A percentile compares a stretch with the other conserved stretches of the same genome.
These are phyloP conservation scores for Coelopa pilipes DNA, from an alignment of 2,888 invertebrate species.

Conservation along the genomic window DNA sequence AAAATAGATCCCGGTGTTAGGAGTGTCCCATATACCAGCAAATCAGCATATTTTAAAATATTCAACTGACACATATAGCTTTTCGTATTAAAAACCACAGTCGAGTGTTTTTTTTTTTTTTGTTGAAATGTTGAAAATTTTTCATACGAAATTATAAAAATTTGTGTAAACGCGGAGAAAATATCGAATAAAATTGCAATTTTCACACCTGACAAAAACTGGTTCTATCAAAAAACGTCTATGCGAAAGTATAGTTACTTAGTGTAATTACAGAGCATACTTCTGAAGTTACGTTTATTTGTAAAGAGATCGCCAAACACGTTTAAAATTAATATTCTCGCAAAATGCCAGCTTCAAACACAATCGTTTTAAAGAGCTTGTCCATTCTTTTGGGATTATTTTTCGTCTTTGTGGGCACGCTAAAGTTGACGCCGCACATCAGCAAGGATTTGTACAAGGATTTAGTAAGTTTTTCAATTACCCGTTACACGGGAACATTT, in stretches of 20 bases:
- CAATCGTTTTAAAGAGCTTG: slow-evolving; percentile 89
- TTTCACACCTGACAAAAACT: slow-evolving; percentile 17
- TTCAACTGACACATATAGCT: slow-evolving; percentile 12
- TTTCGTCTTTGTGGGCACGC: slow-evolving; percentile 93
- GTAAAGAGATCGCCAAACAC: neutral
- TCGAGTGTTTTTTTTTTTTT: slow-evolving; percentile 23
- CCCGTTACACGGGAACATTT: too few species aligned
- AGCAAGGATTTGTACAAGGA: slow-evolving; percentile 97
- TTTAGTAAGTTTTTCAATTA: slow-evolving; percentile 83
- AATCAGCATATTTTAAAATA: neutral
- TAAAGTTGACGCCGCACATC: slow-evolving; percentile 90
- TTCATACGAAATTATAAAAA: slow-evolving; percentile 1
- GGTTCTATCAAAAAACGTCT: slow-evolving; percentile 11
- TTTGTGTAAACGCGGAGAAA: slow-evolving; percentile 11
- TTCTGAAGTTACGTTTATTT: too few species aligned
- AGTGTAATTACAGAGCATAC: too few species aligned
- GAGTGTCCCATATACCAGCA: slow-evolving; percentile 5
- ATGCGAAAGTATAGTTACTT: neutral
- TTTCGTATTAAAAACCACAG: neutral
- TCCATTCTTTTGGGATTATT: slow-evolving; percentile 92
- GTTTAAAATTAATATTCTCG: neutral
- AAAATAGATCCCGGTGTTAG: slow-evolving; percentile 42
- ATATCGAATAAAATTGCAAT: neutral
- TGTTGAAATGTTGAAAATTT: slow-evolving; percentile 27
- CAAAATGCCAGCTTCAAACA: slow-evolving; percentile 67